Evolutionary conservation across 2,888 invertebrate species (phyloP), one percentile per base, ranked within the genome.

Genomic region (Deilephila porcellus): DNA sequence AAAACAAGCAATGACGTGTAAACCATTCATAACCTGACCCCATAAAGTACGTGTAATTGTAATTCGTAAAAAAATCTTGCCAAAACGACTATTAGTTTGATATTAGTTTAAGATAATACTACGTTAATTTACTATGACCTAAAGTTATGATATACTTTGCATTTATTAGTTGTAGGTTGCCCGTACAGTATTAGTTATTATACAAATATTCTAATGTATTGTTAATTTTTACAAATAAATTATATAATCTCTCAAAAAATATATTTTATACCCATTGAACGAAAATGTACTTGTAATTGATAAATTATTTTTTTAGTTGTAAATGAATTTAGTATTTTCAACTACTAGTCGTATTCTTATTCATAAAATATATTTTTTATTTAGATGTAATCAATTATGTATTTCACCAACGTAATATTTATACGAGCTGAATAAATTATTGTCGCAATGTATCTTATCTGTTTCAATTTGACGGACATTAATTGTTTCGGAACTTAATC

Each of bases 1-100:
- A 72, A 45, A 73, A 6, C 62, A 77, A 79, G 25, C 75, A 74
- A n/a, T 6, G 32, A 17, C 52, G 29, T 52, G n/a, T 56, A 71
- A 52, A 25, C 32, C 8, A 62, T 63, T 63, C 20, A 34, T 60
- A n/a, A n/a, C 0, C 25, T 29, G 25, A 32, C 3, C 45, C 5
- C 14, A 63, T 60, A 52, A 29, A 11, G 8, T 4, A 53, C 29
- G 20, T 25, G 29, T 5, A 67, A 11, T 25, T 52, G 17, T 52
- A 52, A 67, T 52, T 45, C 45, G 67, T 67, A 67, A 52, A 67
- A 67, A 67, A 67, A 52, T 67, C 67, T 67, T 67, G 67, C 67
- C 67, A 67, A 67, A 67, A 45, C 4, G 45, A 56, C 19, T 56
- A n/a, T n/a, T 56, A n/a, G 7, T 56, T 56, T n/a, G 56, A 56